Base-by-base conservation (phyloP, 2,797 vertebrate species). In the Jordanella pulchra region DNA sequence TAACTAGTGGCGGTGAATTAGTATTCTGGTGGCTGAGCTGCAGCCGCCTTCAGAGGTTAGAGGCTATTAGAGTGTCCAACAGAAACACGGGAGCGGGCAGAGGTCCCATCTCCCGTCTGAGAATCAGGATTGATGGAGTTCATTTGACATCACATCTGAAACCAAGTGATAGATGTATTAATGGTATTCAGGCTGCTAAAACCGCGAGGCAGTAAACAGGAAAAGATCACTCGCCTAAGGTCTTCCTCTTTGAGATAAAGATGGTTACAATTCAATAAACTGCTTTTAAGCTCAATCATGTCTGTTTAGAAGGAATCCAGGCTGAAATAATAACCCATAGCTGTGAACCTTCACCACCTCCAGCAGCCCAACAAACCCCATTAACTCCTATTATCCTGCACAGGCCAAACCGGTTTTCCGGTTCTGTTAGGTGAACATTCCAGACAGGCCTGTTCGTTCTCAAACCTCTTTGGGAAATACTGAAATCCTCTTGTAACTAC, bases 71-170 rank as follows among this genome's bases (percentile, higher is more conserved):
- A 71, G 66, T 30, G 72, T 68, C 53, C 4, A 50, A 84, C 75
- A 84, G 75, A 76, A 54, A 67, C 65, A 66, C 61, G 69, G 79
- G 78, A 50, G 61, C 18, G 63, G 75, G 68, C 30, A 60, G 48
- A 69, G 77, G 73, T 84, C 71, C 65, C 63, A 27, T 70, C 73
- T 65, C 55, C 77, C 84, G 78, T 76, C 70, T 0, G 88, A 83
- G 81, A 83, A 81, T 18, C 35, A 84, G 71, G 76, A 89, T 82
- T 77, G 86, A 91, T 90, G 87, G 77, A 74, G 82, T 80, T 90
- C 85, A 89, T 86, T 79, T 89, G 79, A 81, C 84, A 86, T 86
- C 84, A 86, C 76, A 82, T 88, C 86, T 84, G 81, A 88, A 86
- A 79, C 69, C 71, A 45, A 45, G 71, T 85, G 86, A 90, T 89